Conservation (phyloP, 2,888 invertebrate genomes). For the Ephialtes manifestator region DNA sequence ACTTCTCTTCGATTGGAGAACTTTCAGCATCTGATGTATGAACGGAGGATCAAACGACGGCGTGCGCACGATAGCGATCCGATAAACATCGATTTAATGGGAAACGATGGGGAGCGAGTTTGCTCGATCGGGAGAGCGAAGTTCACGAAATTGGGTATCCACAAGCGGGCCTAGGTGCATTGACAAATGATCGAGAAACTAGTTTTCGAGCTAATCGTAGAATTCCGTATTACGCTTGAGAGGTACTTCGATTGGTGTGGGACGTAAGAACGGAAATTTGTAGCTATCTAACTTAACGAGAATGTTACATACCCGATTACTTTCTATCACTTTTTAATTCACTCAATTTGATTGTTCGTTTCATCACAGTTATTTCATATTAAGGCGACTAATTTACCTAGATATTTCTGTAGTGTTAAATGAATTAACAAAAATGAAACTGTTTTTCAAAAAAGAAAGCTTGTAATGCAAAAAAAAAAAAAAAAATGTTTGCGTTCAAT, state of each 20-base stretch:
- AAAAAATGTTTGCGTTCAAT: no score
- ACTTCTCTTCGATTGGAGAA: conserved; percentile 60
- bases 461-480: no score
- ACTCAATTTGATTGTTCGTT: no score
- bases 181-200: conserved; percentile 60
- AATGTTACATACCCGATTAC: neutral
- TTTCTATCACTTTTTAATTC: no score
- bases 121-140: conserved; percentile 19
- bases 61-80: conserved; percentile 41
- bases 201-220: conserved; percentile 57
- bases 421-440: no score
- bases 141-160: conserved; percentile 65
- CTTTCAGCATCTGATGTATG: conserved; percentile 61
- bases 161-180: conserved; percentile 45
- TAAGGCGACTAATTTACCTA: no score
- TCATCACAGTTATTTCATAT: no score
- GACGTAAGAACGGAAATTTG: conserved; percentile 3
- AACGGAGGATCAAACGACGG: conserved; percentile 52
- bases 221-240: conserved; percentile 32
- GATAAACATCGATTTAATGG: conserved; percentile 65
- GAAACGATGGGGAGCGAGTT: conserved; percentile 30
- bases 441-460: no score
- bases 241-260: neutral
- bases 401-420: no score
- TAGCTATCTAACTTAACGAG: neutral